Base-by-base conservation (phyloP, 2,113 vertebrate genomes). In the Etheostoma spectabile region DNA sequence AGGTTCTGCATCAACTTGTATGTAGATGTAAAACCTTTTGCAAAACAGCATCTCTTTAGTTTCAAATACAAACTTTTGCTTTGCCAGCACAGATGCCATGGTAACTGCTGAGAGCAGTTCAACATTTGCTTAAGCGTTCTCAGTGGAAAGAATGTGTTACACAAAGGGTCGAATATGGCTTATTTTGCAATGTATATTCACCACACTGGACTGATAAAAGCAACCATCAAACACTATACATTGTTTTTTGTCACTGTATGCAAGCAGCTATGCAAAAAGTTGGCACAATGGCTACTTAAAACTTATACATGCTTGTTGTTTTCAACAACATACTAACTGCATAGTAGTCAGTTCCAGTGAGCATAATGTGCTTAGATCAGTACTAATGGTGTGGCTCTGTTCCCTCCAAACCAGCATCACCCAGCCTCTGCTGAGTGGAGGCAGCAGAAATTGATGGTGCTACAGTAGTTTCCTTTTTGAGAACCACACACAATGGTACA, bases 71-170 rank as follows among this genome's bases (percentile, higher is more conserved):
- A 62, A 48, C 52, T 51, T 68, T 65, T 61, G 57, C 60, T 68
- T 48, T 78, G 64, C 68, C 72, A 71, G 77, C 68, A 74, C 19
- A 79, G 83, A 83, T 56, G 64, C 56, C 70, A 82, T 64, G 73
- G 77, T 73, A 72, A 81, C 60, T 68, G 57, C 65, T 53, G 19
- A 75, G 46, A 68, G 56, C 70, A 45, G 69, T 33, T 42, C 49
- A 70, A 72, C 70, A 76, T 87, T 85, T 74, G 24, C 53, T 49
- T 18, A 75, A 66, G 49, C 68, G 73, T 30, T 84, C 49, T 83
- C 62, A 21, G 42, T 78, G 79, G 70, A 79, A 57, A 77, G 27
- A 61, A 33, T 63, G 53, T 69, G 62, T 35, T 64, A 35, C 66
- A 67, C 62, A 68, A 70, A 63, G 35, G 12, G 13, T 10, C 33